These are phyloP conservation scores for Telmatochromis bifrenatus DNA, from an alignment of 2,113 vertebrate genomes.

Conservation along the genomic window DNA sequence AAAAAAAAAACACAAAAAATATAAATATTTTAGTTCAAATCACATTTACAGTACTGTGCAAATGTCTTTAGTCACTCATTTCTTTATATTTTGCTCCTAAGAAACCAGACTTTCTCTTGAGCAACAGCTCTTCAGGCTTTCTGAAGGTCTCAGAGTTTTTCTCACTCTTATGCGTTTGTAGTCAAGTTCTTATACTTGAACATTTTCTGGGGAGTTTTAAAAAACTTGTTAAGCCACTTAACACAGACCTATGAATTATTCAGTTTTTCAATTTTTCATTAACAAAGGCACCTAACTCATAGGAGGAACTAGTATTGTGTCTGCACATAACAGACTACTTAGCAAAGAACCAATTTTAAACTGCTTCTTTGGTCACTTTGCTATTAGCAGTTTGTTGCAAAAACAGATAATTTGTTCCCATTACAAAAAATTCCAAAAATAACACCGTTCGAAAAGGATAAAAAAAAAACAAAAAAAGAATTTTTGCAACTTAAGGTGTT, in stretches of 20 bases:
- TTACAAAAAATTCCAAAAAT: neutral
- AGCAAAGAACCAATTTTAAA: neutral
- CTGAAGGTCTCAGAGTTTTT: neutral
- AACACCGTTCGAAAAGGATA: neutral
- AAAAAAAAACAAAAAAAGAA: neutral
- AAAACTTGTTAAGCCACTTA: neutral
- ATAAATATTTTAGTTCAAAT: neutral
- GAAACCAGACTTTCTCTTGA: neutral
- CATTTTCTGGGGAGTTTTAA: neutral
- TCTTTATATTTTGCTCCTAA: neutral
- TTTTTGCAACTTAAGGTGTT: neutral
- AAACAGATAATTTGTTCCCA: neutral
- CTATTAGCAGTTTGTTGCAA: neutral
- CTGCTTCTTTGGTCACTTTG: neutral
- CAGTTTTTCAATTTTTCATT: neutral
- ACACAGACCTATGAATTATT: neutral
- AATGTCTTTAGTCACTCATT: neutral
- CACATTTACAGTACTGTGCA: neutral
- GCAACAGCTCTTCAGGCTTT: neutral
- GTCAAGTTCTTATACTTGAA: neutral
- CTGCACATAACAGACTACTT: neutral
- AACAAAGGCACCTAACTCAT: neutral
- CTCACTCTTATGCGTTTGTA: neutral
- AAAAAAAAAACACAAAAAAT: fast-evolving
- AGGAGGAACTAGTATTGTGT: neutral